Base-by-base conservation (phyloP, 2,888 invertebrate species). In the Drosophila quasianomalipes region DNA sequence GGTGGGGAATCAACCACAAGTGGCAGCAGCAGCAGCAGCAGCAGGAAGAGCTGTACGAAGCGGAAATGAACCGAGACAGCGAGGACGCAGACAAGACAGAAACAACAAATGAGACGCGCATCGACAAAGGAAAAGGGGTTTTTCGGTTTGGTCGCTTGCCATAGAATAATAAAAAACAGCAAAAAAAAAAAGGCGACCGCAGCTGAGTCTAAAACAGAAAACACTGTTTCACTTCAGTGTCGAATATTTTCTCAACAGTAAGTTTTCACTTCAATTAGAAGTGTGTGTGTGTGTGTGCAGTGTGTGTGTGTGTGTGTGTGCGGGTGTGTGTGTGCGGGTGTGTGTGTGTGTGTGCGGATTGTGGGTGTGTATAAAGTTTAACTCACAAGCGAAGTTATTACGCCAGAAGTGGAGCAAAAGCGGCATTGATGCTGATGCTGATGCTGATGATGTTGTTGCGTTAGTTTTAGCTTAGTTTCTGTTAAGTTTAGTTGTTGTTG, bases 191-290 rank as follows among this genome's bases (percentile, higher is more conserved):
- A 22, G 22, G 57, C 31, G 26, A 14, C 39, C 55, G 7, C 64
- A 57, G 39, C 55, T 67, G 57, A 28, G 30, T 30, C 33, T 26
- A 44, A 55, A 28, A 16, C 30, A n/a, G 5, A 35, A 12, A 26
- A 12, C 4, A 19, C 52, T 4, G 22, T 31, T 35, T 28, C 51
- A 52, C 31, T 39, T 61, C 53, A 65, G 37, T n/a, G 37, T 44
- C 49, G 66, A 66, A 59, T 52, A 35, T 51, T 49, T 65, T 65
- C 35, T 22, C 57, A 37, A 54, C 66, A 47, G 62, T 70, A 81
- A 77, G 78, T 76, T 81, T 85, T 81, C 68, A 74, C 64, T 87
- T 82, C 88, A 91, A 88, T 89, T 87, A 78, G 65, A 77, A 55
- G 51, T 22, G 28, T 59, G 44, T 28, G 58, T 37, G 49, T n/a